Percentiles rank a stretch among this genome's conserved stretches.
phyloP scores from a whole-genome alignment of 2,113 vertebrate species.

The Ellobius talpinus region DNA sequence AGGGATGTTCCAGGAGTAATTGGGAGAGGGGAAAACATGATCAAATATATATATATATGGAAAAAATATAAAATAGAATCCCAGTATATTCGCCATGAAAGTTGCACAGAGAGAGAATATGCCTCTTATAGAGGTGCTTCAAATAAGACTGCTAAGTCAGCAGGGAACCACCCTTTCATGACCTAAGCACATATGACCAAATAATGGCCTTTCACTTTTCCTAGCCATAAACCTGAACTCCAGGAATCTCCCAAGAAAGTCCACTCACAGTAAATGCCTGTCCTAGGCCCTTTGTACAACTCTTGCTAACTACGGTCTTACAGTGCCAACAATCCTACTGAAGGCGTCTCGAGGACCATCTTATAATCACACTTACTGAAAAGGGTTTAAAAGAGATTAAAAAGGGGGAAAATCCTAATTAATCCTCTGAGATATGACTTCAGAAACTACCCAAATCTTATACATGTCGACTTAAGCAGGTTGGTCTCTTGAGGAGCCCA shows the following conservation, averaged over 20 bases:
- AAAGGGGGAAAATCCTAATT: not conserved
- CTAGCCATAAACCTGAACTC: not conserved
- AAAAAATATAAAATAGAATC: no score
- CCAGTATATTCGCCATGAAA: not conserved
- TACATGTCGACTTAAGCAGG: not conserved
- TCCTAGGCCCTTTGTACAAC: not conserved
- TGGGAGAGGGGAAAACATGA: no score
- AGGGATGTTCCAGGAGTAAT: no score
- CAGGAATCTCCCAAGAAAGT: no score
- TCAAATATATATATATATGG: no score
- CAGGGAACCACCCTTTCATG: not conserved
- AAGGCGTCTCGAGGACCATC: not conserved
- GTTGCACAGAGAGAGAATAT: not conserved
- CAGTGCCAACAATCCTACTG: not conserved
- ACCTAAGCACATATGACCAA: not conserved
- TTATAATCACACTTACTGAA: not conserved
- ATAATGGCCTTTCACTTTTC: no score
- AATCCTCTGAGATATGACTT: not conserved
- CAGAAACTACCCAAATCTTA: not conserved
- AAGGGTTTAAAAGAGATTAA: not conserved
- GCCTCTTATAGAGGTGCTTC: not conserved
- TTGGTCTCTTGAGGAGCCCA: no score
- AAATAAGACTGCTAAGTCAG: not conserved
- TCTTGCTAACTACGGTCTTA: not conserved
- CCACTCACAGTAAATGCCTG: not conserved